Percentiles rank a stretch among this genome's conserved stretches.
Evolutionary conservation across 2,113 vertebrate genomes (phyloP).

Genomic region (Dasyurus viverrinus): DNA sequence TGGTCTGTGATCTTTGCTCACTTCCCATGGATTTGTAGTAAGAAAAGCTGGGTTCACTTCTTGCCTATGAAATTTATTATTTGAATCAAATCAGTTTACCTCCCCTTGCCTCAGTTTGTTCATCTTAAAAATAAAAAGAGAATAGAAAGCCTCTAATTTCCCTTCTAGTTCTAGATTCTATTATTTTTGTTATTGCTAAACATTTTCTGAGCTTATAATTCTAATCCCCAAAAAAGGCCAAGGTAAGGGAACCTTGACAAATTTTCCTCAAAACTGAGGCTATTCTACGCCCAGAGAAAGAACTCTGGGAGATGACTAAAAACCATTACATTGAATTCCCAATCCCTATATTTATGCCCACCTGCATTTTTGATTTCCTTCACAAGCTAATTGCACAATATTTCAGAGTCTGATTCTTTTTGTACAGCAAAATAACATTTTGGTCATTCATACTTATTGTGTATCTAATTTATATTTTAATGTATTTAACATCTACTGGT

Average conservation of each 20-base stretch:
- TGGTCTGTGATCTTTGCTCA: background rate
- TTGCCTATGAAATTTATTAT: background rate
- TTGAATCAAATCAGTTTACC: background rate
- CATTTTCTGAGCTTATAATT: background rate
- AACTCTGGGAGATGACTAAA: no score
- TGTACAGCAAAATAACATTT: no score
- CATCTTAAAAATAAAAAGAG: background rate
- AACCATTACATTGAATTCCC: no score
- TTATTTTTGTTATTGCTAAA: background rate
- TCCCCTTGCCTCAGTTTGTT: background rate
- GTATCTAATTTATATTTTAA: no score
- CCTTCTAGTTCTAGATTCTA: background rate
- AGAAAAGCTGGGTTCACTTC: background rate
- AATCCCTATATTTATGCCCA: no score
- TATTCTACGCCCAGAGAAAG: no score
- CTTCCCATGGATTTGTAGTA: background rate
- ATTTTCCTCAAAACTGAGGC: background rate
- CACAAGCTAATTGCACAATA: no score
- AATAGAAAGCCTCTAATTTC: background rate
- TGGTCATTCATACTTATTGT: no score
- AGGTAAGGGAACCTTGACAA: background rate
- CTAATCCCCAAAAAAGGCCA: background rate
- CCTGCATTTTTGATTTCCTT: no score
- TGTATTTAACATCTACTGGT: no score
- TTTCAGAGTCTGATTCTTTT: no score